Conservation (phyloP, 2,888 invertebrate species). For the Bursaphelenchus okinawaensis region DNA sequence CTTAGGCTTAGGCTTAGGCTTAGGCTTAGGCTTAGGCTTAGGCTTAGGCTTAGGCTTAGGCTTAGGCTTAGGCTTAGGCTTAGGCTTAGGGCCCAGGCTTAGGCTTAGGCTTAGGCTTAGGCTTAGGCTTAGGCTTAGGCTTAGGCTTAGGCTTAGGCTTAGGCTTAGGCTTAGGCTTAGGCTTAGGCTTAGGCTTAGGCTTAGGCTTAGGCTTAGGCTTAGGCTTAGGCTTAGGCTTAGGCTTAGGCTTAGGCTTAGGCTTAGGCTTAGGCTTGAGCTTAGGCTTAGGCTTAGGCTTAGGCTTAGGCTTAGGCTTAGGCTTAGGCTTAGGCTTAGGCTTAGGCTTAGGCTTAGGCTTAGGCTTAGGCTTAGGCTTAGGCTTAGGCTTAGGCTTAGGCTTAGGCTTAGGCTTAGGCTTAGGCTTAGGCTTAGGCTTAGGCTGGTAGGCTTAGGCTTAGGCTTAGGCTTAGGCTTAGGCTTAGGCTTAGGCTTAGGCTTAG, state of each 20-base stretch:
- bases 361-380: background rate
- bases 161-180: background rate
- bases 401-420: background rate
- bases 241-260: background rate
- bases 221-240: background rate
- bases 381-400: background rate
- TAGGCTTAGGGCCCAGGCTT: background rate
- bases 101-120: background rate
- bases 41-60: background rate
- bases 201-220: background rate
- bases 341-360: background rate
- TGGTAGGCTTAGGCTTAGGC: background rate
- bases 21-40: background rate
- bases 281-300: background rate
- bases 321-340: background rate
- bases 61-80: background rate
- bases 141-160: background rate
- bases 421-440: background rate
- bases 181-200: background rate
- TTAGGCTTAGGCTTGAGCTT: background rate
- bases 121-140: background rate
- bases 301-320: background rate
- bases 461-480: background rate
- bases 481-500: slow-evolving; percentile 12
- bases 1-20: background rate